Percentiles rank a stretch among this genome's conserved stretches.
phyloP scores from a whole-genome alignment of 1,140 invertebrate genomes.

The Argopecten irradians region DNA sequence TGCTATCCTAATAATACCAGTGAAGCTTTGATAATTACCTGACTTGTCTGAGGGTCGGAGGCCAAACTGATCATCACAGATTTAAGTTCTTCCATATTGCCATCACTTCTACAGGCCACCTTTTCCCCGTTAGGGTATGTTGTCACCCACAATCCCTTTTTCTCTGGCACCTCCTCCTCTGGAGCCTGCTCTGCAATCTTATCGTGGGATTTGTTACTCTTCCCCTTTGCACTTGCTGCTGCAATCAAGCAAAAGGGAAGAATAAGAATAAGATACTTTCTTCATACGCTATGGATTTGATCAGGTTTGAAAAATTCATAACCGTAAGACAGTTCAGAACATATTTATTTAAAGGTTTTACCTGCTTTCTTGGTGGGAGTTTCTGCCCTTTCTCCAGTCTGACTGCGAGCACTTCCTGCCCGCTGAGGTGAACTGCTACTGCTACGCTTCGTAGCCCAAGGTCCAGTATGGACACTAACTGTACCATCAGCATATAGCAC shows the following conservation, averaged over 20 bases:
- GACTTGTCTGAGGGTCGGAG: constrained; percentile 73
- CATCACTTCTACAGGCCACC: constrained; percentile 55
- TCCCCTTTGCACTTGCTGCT: constrained; percentile 41
- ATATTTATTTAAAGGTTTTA: background rate
- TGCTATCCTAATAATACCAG: too few relatives aligned
- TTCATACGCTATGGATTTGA: background rate
- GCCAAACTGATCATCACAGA: constrained; percentile 68
- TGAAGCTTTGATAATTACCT: constrained; percentile 60
- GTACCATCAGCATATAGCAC: constrained; percentile 75
- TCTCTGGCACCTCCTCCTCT: constrained; percentile 50
- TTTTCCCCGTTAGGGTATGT: constrained; percentile 72
- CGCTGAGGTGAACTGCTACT: constrained; percentile 55
- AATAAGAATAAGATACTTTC: background rate
- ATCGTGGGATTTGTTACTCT: constrained; percentile 26
- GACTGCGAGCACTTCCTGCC: constrained; percentile 57
- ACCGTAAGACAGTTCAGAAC: too few relatives aligned
- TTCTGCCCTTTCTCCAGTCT: constrained; percentile 51
- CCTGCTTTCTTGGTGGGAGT: constrained; percentile 59
- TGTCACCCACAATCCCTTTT: constrained; percentile 65
- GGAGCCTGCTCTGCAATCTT: constrained; percentile 34
- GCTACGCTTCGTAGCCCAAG: constrained; percentile 56
- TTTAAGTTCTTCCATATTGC: constrained; percentile 57
- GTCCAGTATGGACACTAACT: constrained; percentile 66
- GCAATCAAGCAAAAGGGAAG: background rate
- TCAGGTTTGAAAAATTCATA: background rate